phyloP scores from a whole-genome alignment of 2,113 vertebrate genomes.

The Hippolais icterina region DNA sequence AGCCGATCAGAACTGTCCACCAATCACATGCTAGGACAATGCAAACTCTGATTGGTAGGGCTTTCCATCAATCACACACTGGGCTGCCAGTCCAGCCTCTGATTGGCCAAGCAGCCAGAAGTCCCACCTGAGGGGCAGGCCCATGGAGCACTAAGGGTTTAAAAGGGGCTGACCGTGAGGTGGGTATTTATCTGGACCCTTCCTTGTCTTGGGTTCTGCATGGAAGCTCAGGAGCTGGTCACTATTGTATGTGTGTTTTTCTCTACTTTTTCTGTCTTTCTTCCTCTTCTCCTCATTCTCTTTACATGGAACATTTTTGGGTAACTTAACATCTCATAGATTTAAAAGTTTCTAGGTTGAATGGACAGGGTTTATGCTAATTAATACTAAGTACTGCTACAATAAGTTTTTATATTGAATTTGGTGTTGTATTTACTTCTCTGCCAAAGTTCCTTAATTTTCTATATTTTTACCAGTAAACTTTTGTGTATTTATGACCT shows the following conservation, averaged over 20 bases:
- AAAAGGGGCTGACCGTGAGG: fast-evolving
- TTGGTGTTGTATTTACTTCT: background rate
- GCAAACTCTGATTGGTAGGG: background rate
- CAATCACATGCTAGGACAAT: fast-evolving
- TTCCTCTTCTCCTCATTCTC: background rate
- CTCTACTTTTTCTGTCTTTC: background rate
- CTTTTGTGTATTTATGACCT: background rate
- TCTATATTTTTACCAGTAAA: background rate
- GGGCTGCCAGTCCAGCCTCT: fast-evolving
- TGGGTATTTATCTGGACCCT: fast-evolving
- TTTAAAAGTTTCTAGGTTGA: background rate
- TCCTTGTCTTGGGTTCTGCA: fast-evolving
- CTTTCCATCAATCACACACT: background rate
- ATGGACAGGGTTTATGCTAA: background rate
- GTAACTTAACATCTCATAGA: background rate
- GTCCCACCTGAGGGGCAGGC: background rate
- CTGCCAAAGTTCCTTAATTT: background rate
- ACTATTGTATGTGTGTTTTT: background rate
- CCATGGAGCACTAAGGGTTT: no score
- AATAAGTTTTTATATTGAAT: background rate
- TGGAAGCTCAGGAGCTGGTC: fast-evolving
- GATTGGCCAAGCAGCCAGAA: background rate
- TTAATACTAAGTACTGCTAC: background rate
- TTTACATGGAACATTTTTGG: background rate
- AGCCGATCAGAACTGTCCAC: fast-evolving